A percentile compares a stretch with the other conserved stretches of the same genome.
Evolutionary conservation across 2,113 vertebrate species (phyloP).

Genomic region (Dasypus novemcinctus): DNA sequence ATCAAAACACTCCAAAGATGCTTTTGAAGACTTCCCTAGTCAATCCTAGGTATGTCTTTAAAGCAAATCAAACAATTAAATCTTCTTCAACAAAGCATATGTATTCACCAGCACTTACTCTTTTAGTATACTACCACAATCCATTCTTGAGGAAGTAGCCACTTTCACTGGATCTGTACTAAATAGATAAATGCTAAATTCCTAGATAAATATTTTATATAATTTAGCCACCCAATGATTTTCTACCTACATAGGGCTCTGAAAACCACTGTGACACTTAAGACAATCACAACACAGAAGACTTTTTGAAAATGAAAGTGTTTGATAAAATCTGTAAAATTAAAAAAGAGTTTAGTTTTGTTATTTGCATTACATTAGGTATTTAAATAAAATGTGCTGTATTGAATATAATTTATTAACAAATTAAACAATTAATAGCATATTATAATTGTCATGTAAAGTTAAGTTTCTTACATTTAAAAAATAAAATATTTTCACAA

Average conservation of each 20-base stretch:
- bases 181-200: conserved; percentile 45
- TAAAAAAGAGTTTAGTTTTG: neutral
- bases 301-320: conserved; percentile 48
- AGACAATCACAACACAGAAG: neutral
- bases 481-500: conserved; percentile 36
- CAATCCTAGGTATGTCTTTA: conserved; percentile 9
- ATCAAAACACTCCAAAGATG: neutral
- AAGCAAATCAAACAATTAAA: conserved; percentile 50
- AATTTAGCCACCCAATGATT: conserved; percentile 1
- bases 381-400: conserved; percentile 26
- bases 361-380: conserved; percentile 13
- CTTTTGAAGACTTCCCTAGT: conserved; percentile 14
- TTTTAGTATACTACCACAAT: conserved; percentile 36
- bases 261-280: neutral
- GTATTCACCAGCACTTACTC: conserved; percentile 27
- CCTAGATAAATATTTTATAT: conserved; percentile 22
- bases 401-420: conserved; percentile 30
- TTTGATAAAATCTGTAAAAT: neutral
- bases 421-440: conserved; percentile 21
- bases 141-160: neutral
- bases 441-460: conserved; percentile 39
- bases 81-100: conserved; percentile 29
- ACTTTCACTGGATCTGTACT: conserved; percentile 13
- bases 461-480: neutral
- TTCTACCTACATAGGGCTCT: neutral